Base-by-base conservation (phyloP, 2,113 vertebrate species). In the Hippocampus guttulatus region DNA sequence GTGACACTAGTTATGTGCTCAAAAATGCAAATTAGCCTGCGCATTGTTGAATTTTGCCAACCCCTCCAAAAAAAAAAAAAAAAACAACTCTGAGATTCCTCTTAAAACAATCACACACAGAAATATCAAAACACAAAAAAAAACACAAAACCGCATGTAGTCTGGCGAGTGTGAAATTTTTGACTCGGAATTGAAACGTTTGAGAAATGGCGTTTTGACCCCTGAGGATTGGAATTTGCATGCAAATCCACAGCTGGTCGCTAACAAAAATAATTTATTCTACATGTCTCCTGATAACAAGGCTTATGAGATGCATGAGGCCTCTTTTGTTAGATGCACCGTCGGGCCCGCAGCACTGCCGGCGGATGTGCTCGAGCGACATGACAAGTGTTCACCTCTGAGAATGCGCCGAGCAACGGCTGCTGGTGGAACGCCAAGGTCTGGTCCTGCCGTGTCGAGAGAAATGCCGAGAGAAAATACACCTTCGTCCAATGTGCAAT, bases 201-300 rank as follows among this genome's bases (percentile, higher is more conserved):
- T 25, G 64, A 49, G 70, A 76, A 80, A 70, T 83, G 83, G 75
- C 73, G 80, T 67, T 54, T 30, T 77, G 82, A 81, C 80, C 78
- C 78, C 69, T 64, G 81, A 82, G 80, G 65, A 84, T 80, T 81
- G 81, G 74, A 63, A 85, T 88, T 88, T 79, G 81, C 79, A 88
- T 90, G 79, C 88, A 90, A 84, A 87, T 86, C 77, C 82, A 80
- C 77, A 87, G 73, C 83, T 88, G 84, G 74, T 73, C 65, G 69
- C 68, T 60, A 81, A 76, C 68, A 84, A 73, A 85, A 80, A 84
- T 73, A 73, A 86, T 83, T 80, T 85, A 84, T 87, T 86, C 81
- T 25, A 83, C 70, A 81, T 66, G 70, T 83, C 75, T 79, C 79
- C 75, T 83, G 79, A 87, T 82, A 85, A 85, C 77, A 82, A 84